These are phyloP conservation scores for Rhorus exstirpatorius DNA, from an alignment of 2,888 invertebrate genomes.

Conservation along the genomic window DNA sequence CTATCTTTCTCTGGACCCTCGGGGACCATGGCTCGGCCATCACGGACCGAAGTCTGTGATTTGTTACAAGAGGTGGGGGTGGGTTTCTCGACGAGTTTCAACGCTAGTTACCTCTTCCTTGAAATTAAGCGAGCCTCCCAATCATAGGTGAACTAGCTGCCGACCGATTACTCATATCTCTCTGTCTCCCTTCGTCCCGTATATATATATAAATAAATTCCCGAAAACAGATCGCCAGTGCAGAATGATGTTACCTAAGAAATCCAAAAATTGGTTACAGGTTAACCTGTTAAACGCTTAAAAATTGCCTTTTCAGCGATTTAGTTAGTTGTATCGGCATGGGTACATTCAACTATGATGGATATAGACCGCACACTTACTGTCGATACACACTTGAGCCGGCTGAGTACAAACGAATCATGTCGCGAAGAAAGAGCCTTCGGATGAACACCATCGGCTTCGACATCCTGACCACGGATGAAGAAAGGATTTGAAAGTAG, in stretches of 20 bases:
- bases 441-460: not conserved
- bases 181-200: not conserved
- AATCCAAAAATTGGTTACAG: not conserved
- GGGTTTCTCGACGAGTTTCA: constrained; percentile 42
- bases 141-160: constrained; percentile 41
- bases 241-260: not conserved
- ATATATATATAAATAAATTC: not conserved
- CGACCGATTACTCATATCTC: constrained; percentile 16
- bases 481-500: constrained; percentile 42
- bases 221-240: not conserved
- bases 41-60: constrained; percentile 46
- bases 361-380: not conserved
- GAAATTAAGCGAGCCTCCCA: constrained; percentile 42
- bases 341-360: not conserved
- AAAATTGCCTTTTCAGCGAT: not conserved
- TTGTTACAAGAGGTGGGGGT: constrained; percentile 49
- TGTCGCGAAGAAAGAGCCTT: not conserved
- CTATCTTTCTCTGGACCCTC: constrained; percentile 47
- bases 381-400: not conserved
- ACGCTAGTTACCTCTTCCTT: constrained; percentile 60
- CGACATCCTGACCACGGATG: constrained; percentile 8
- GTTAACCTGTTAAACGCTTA: not conserved
- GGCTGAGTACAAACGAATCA: constrained; percentile 11
- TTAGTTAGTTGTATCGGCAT: not conserved
- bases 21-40: constrained; percentile 60